phyloP scores from a whole-genome alignment of 2,888 invertebrate species.

The Helleia helle region DNA sequence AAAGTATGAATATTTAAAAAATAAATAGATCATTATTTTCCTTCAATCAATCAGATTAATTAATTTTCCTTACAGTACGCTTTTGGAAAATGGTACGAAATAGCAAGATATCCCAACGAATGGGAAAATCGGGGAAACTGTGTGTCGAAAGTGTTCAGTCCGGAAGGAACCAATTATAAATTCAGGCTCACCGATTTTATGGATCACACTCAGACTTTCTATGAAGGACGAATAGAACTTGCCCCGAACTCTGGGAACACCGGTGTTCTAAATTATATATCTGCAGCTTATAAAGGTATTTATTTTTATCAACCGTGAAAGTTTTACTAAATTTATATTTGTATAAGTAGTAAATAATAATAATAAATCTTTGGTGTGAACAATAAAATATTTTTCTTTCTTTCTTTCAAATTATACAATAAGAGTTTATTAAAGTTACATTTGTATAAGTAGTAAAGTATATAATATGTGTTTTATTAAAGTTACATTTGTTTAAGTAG shows the following conservation, averaged over 20 bases:
- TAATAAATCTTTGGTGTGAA: no score
- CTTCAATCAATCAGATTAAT: neutral
- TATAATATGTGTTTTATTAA: no score
- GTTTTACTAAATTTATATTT: no score
- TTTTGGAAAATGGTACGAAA: slow-evolving; percentile 32
- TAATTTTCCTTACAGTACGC: slow-evolving; percentile 36
- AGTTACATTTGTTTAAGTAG: no score
- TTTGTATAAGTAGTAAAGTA: no score
- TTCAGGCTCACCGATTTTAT: slow-evolving; percentile 52
- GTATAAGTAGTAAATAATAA: no score
- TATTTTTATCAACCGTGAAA: no score
- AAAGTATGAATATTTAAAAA: no score
- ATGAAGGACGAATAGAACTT: slow-evolving; percentile 47
- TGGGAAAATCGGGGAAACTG: slow-evolving; percentile 21
- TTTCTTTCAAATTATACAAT: no score
- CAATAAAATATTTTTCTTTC: no score
- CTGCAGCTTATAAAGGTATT: slow-evolving; percentile 42
- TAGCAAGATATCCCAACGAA: slow-evolving; percentile 20
- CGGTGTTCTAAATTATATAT: slow-evolving; percentile 33
- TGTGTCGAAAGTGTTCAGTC: slow-evolving; percentile 68
- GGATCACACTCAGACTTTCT: slow-evolving; percentile 37
- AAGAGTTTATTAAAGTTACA: no score
- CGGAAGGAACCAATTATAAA: slow-evolving; percentile 45
- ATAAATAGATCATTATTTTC: no score
- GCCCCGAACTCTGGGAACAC: slow-evolving; percentile 45